A percentile compares a stretch with the other conserved stretches of the same genome.
Conservation (phyloP, 2,888 invertebrate genomes). For the Leptogaster cylindrica region DNA sequence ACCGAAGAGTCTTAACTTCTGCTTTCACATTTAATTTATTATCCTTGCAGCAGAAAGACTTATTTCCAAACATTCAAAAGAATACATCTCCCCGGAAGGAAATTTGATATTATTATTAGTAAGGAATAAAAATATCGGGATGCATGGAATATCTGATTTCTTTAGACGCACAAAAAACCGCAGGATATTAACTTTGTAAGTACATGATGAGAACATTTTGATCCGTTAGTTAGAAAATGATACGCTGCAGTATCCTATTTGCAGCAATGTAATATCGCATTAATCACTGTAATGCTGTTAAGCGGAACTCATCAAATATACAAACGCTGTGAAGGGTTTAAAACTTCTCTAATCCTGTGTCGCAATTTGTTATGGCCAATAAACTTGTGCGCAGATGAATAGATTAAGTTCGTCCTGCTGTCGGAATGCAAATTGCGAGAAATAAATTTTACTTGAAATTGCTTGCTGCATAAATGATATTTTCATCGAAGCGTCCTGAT, state of each 20-base stretch:
- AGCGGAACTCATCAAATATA: neutral
- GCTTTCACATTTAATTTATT: too few relatives aligned
- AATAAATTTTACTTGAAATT: constrained; percentile 7
- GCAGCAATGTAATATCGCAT: constrained; percentile 18
- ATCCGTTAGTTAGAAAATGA: constrained; percentile 26
- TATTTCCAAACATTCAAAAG: too few relatives aligned
- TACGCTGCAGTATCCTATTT: constrained; percentile 19
- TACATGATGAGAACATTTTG: constrained; percentile 19
- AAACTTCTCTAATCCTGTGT: neutral
- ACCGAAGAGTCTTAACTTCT: too few relatives aligned
- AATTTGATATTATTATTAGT: constrained; percentile 20
- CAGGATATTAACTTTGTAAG: neutral
- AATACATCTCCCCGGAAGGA: too few relatives aligned
- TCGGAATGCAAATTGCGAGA: constrained; percentile 11
- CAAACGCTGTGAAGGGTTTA: constrained; percentile 6
- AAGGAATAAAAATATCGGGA: constrained; percentile 4
- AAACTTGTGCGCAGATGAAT: constrained; percentile 35
- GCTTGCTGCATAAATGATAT: constrained; percentile 25
- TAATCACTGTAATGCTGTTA: constrained; percentile 13
- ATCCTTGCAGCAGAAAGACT: too few relatives aligned
- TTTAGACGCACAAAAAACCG: neutral
- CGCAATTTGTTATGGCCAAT: constrained; percentile 43
- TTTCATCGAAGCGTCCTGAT: constrained; percentile 21
- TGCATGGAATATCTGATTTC: constrained; percentile 27
- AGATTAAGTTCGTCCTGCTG: constrained; percentile 16